Evolutionary conservation across 2,888 invertebrate species (phyloP), one percentile per base, ranked within the genome.

Genomic region (Pharmacophagus antenor): DNA sequence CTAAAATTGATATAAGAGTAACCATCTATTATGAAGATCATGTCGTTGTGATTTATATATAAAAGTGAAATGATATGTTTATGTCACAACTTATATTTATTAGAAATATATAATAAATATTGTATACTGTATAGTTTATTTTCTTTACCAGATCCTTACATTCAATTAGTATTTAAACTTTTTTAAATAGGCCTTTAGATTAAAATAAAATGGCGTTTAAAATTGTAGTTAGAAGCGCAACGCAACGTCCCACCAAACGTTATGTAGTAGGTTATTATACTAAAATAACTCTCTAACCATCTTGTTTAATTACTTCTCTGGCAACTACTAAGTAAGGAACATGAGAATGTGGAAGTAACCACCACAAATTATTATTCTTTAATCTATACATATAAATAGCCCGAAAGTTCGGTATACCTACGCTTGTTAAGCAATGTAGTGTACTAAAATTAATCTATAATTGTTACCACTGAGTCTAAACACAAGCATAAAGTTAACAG

Each of bases 1-100:
- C 90, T 62, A 94, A 92, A 82, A 87, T 93, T 64, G 92, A 94
- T 76, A 93, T 94, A 77, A 90, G 94, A 68, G 93, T 94, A 69
- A 94, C 94, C 15, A 93, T 94, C 69, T 93, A 92, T 81, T 93
- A 93, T 80, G 93, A 93, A 71, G 91, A 93, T 74, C 92, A 92
- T 72, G 91, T 93, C 58, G 91, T 94, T 67, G 92, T 94, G 55
- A 90, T 94, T 77, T 93, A 94, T 85, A 92, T 94, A 72, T 93
- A 18, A 58, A 41, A 21, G 20, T 8, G n/a, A 51, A 41, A 46
- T 21, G 27, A 22, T 18, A 23, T 53, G 41, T 53, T 62, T 46
- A n/a, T n/a, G 20, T 58, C 5, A 20, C 21, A 51, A 55, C 81
- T 62, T 66, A 27, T 57, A 23, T 53, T 5, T 53, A 27, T 20